Conservation (phyloP, 2,113 vertebrate genomes). For the Bambusicola thoracicus region DNA sequence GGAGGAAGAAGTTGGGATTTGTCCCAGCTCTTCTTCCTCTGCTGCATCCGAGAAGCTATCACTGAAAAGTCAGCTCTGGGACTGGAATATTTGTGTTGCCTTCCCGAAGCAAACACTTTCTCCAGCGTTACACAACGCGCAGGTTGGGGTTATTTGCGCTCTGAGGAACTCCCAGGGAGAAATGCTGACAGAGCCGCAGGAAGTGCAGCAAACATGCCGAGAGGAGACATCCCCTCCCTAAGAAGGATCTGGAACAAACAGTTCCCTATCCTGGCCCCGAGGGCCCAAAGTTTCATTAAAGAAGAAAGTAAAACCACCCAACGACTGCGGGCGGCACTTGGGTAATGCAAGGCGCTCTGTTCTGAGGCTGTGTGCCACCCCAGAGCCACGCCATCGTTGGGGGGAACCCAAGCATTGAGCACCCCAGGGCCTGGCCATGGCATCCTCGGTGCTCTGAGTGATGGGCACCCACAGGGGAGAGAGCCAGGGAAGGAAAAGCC, state of each 20-base stretch:
- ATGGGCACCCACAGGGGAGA: not conserved
- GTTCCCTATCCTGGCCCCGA: not conserved
- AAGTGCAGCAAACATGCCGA: not conserved
- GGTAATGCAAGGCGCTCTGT: not conserved
- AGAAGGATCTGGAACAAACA: not conserved
- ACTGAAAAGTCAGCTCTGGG: not conserved
- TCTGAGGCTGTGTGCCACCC: not conserved
- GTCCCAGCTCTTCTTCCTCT: not conserved
- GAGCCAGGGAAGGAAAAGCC: not conserved
- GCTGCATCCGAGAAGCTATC: not conserved
- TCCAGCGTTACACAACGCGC: not conserved
- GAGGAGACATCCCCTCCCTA: not conserved
- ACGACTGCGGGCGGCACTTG: not conserved
- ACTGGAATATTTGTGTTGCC: not conserved
- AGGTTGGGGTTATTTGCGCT: not conserved
- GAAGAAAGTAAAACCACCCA: slow-evolving; percentile 22
- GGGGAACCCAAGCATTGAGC: not conserved
- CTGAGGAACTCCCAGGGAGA: not conserved
- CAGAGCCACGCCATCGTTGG: not conserved
- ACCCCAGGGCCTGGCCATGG: not conserved
- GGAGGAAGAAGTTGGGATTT: not conserved
- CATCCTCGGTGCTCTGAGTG: not conserved
- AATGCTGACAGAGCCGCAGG: not conserved
- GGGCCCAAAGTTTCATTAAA: not conserved
- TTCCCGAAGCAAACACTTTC: not conserved